Conservation (phyloP, 2,113 vertebrate genomes). For the Triplophysa siluroides region DNA sequence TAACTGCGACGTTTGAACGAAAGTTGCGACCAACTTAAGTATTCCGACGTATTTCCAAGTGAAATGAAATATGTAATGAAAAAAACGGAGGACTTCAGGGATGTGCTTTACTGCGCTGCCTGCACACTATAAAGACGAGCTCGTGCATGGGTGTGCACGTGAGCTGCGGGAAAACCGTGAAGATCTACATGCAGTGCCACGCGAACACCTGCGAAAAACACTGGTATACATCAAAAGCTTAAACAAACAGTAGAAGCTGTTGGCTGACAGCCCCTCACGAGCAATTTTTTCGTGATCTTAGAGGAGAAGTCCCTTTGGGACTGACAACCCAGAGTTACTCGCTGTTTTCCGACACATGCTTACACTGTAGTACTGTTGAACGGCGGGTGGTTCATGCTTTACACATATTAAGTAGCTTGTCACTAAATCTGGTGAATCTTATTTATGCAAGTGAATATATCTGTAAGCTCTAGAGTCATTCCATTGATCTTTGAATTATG, state of each 20-base stretch:
- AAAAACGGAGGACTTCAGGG: not conserved
- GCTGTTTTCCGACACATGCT: not conserved
- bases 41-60: no score
- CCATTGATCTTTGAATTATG: no score
- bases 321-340: not conserved
- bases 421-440: not conserved
- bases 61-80: no score
- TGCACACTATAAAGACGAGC: not conserved
- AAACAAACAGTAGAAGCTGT: not conserved
- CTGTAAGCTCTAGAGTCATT: not conserved
- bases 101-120: not conserved
- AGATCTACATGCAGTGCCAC: not conserved
- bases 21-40: no score
- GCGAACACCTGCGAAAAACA: slow-evolving; percentile 3
- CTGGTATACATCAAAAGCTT: slow-evolving; percentile 2
- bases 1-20: no score
- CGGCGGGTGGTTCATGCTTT: not conserved
- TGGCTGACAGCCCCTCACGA: not conserved
- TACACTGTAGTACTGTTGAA: not conserved
- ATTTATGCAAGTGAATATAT: not conserved
- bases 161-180: not conserved
- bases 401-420: not conserved
- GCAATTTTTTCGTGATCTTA: not conserved
- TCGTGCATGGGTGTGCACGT: not conserved
- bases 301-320: not conserved